Percentiles rank a stretch among this genome's conserved stretches.
phyloP scores from a whole-genome alignment of 1,140 invertebrate genomes.

The Aphaenogaster rudis region DNA sequence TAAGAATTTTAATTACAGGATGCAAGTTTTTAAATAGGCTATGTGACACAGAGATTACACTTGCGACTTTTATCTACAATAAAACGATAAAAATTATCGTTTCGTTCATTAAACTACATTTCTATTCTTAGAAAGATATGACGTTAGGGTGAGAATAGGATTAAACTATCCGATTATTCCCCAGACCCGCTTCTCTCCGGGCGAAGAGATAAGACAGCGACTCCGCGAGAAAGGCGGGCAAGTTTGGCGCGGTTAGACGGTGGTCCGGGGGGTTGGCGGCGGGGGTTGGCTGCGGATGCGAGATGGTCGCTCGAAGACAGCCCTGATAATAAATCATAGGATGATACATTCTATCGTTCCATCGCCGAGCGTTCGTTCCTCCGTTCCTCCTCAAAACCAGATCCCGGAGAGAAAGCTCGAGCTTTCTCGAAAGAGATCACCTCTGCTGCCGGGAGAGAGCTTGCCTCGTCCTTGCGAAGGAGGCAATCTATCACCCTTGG shows the following conservation, averaged over 20 bases:
- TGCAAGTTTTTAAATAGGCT: background rate
- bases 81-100: background rate
- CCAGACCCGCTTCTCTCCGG: constrained; percentile 46
- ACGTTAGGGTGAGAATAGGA: constrained; percentile 46
- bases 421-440: constrained; percentile 80
- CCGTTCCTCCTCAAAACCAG: constrained; percentile 79
- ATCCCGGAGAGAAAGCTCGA: constrained; percentile 79
- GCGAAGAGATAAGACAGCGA: constrained; percentile 67
- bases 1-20: background rate
- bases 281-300: constrained; percentile 71
- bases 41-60: background rate
- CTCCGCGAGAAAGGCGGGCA: constrained; percentile 58
- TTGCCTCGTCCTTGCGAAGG: constrained; percentile 76
- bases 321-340: constrained; percentile 84
- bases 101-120: background rate
- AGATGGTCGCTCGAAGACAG: constrained; percentile 80
- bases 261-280: constrained; percentile 20
- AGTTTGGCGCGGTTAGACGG: constrained; percentile 60
- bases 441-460: constrained; percentile 74
- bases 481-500: constrained; percentile 85
- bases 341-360: constrained; percentile 83
- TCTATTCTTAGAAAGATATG: constrained; percentile 21
- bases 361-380: constrained; percentile 70
- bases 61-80: background rate
- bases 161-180: constrained; percentile 66